phyloP scores from a whole-genome alignment of 1,140 invertebrate genomes.

The Papilio glaucus region DNA sequence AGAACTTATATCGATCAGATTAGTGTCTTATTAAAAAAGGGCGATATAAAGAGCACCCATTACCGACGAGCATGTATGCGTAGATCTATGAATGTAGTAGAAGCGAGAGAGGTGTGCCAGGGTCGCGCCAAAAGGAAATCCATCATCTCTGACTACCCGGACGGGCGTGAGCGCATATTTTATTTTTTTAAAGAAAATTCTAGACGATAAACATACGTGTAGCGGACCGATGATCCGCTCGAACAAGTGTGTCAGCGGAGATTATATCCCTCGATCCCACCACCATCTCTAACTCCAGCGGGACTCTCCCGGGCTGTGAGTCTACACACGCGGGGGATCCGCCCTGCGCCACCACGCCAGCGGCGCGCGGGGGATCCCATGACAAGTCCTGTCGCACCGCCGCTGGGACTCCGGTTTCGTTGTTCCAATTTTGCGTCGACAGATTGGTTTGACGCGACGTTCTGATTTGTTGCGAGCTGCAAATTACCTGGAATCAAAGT shows the following conservation, averaged over 20 bases:
- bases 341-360: constrained; percentile 45
- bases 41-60: no score
- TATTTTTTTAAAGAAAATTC: neutral
- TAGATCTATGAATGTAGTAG: no score
- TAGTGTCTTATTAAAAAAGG: no score
- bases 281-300: constrained; percentile 75
- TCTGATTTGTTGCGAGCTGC: constrained; percentile 44
- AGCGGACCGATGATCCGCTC: constrained; percentile 67
- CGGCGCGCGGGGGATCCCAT: constrained; percentile 36
- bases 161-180: no score
- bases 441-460: constrained; percentile 13
- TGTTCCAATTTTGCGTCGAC: constrained; percentile 9
- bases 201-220: constrained; percentile 48
- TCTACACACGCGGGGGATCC: constrained; percentile 23
- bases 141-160: no score
- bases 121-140: no score
- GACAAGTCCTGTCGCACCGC: constrained; percentile 60
- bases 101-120: no score
- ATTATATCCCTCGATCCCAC: constrained; percentile 71
- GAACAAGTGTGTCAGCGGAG: constrained; percentile 73
- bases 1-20: no score
- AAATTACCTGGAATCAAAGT: constrained; percentile 57
- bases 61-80: no score
- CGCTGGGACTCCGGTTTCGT: constrained; percentile 38
- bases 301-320: constrained; percentile 45